phyloP scores from a whole-genome alignment of 2,113 vertebrate species.

The Pollachius pollachius region DNA sequence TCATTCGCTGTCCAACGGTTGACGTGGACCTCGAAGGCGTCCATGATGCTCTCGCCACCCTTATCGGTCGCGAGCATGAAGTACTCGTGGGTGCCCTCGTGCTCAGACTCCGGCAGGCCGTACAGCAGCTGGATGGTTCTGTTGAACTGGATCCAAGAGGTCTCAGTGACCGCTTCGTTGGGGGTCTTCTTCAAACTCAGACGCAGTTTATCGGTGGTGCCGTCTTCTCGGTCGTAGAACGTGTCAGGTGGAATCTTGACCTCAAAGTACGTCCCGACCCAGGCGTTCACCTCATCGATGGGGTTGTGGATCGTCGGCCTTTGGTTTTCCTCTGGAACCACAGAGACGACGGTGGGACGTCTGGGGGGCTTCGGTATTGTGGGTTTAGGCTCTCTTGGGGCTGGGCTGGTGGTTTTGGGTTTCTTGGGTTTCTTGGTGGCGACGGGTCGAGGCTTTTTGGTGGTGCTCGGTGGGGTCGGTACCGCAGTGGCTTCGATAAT shows the following conservation, averaged over 20 bases:
- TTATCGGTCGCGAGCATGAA: constrained; percentile 94
- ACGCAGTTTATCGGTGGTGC: constrained; percentile 90
- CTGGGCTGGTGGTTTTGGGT: constrained; percentile 77
- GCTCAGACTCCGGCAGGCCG: constrained; percentile 82
- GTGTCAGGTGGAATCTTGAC: constrained; percentile 92
- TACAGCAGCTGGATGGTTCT: constrained; percentile 94
- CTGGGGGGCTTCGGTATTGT: constrained; percentile 76
- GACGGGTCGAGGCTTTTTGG: constrained; percentile 84
- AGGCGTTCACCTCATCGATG: constrained; percentile 87
- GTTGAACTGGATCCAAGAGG: constrained; percentile 94
- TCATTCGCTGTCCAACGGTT: constrained; percentile 80
- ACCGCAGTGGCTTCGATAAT: constrained; percentile 84
- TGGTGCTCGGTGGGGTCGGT: constrained; percentile 81
- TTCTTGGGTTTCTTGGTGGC: constrained; percentile 81
- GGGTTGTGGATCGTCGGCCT: constrained; percentile 85
- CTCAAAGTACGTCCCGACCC: constrained; percentile 96
- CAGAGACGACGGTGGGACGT: constrained; percentile 65
- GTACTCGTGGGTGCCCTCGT: constrained; percentile 88
- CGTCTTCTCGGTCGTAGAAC: constrained; percentile 90
- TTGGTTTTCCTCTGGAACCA: constrained; percentile 74
- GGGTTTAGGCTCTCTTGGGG: constrained; percentile 79
- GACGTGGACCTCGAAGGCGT: constrained; percentile 91
- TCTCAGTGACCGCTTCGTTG: constrained; percentile 82
- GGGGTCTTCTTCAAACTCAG: constrained; percentile 85
- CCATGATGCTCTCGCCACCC: constrained; percentile 84